These are phyloP conservation scores for Perizoma affinitatum DNA, from an alignment of 2,888 invertebrate species.

Conservation along the genomic window DNA sequence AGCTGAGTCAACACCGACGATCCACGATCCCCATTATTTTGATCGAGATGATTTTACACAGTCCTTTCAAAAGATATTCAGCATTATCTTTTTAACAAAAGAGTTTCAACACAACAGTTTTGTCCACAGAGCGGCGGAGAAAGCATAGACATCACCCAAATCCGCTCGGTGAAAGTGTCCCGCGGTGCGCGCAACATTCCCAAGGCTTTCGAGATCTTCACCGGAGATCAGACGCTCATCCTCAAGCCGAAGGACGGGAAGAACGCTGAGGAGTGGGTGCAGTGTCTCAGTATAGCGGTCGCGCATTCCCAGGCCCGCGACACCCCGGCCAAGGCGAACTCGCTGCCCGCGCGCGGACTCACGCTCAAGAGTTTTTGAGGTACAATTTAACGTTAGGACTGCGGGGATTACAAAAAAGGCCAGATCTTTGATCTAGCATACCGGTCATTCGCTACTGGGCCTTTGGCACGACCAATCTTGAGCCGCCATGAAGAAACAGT, in stretches of 20 bases:
- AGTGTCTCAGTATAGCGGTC: conserved; percentile 96
- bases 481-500: too few relatives aligned
- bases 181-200: conserved; percentile 96
- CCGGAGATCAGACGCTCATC: conserved; percentile 95
- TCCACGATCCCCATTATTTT: too few relatives aligned
- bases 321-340: conserved; percentile 78
- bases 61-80: neutral
- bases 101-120: neutral
- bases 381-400: neutral
- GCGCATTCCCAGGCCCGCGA: conserved; percentile 91
- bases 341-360: conserved; percentile 76
- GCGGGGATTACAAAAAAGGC: too few relatives aligned
- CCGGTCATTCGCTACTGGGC: too few relatives aligned
- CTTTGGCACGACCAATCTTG: too few relatives aligned
- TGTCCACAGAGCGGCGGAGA: conserved; percentile 90
- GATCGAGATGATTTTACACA: too few relatives aligned
- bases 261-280: conserved; percentile 98
- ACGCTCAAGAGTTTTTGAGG: conserved; percentile 75
- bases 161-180: conserved; percentile 96
- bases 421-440: too few relatives aligned
- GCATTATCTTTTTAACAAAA: neutral
- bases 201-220: conserved; percentile 98
- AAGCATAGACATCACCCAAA: conserved; percentile 95
- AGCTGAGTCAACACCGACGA: too few relatives aligned
- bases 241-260: conserved; percentile 97